Evolutionary conservation across 2,797 vertebrate genomes (phyloP).

Genomic region (Pseudochaenichthys georgianus): DNA sequence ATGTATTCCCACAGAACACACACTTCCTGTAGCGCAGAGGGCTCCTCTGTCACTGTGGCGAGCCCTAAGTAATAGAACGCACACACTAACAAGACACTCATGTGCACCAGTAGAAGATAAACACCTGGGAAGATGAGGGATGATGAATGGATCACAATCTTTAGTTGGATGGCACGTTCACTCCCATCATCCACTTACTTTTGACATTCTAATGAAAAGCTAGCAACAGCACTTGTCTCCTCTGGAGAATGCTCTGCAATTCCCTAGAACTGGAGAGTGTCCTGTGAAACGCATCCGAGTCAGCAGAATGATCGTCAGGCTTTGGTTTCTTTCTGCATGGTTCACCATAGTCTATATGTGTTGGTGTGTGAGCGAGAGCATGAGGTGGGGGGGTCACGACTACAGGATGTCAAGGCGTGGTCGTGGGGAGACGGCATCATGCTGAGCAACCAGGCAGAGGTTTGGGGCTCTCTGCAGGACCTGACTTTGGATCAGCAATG

Average conservation of each 20-base stretch:
- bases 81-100: conserved; percentile 14
- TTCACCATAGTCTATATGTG: too few species aligned
- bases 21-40: conserved; percentile 61
- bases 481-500: neutral
- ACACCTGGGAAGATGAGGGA: conserved; percentile 18
- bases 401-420: too few species aligned
- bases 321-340: neutral
- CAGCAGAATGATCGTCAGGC: conserved; percentile 1
- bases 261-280: conserved; percentile 19
- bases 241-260: conserved; percentile 36
- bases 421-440: too few species aligned
- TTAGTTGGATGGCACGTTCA: conserved; percentile 39
- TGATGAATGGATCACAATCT: conserved; percentile 31
- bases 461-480: neutral
- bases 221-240: conserved; percentile 55
- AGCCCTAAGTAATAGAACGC: conserved; percentile 33
- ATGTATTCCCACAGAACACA: conserved; percentile 65
- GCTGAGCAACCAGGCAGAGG: too few species aligned
- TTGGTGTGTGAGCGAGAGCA: too few species aligned
- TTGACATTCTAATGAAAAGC: conserved; percentile 54
- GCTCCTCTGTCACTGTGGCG: conserved; percentile 35
- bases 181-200: conserved; percentile 51
- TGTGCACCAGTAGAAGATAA: conserved; percentile 10
- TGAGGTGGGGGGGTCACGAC: too few species aligned
- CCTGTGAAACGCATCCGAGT: conserved; percentile 14